Evolutionary conservation across 2,113 vertebrate genomes (phyloP).

Genomic region (Eptesicus fuscus): DNA sequence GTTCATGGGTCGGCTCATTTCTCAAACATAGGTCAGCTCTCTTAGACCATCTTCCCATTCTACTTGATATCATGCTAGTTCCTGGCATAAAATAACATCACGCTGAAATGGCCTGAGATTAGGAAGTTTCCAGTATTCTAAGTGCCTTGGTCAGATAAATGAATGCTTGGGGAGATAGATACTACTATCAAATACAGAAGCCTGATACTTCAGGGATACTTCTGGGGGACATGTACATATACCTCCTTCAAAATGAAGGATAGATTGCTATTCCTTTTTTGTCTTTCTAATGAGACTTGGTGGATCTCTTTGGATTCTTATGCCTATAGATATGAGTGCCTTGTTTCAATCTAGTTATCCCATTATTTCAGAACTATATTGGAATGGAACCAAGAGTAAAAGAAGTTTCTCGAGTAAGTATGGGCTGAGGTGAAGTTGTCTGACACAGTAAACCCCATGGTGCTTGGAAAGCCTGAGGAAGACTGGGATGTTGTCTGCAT

Average conservation of each 20-base stretch:
- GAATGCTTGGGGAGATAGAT: not conserved
- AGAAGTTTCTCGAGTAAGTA: not conserved
- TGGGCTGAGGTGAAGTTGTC: not conserved
- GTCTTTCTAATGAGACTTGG: not conserved
- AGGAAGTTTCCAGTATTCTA: not conserved
- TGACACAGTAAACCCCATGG: not conserved
- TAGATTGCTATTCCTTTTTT: not conserved
- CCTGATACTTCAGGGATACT: not conserved
- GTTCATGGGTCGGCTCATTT: not conserved
- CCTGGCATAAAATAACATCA: not conserved
- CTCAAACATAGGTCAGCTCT: not conserved
- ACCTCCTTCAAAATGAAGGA: conserved; percentile 8
- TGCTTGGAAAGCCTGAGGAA: not conserved
- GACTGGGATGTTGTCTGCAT: not conserved
- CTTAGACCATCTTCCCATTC: not conserved
- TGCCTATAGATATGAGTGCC: not conserved
- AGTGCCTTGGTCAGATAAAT: not conserved
- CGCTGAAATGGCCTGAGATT: not conserved
- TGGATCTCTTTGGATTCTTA: not conserved
- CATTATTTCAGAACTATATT: not conserved
- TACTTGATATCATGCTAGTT: not conserved
- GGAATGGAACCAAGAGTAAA: not conserved
- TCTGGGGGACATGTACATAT: not conserved
- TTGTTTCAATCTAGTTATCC: not conserved
- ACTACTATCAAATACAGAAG: not conserved